Percentiles rank a stretch among this genome's conserved stretches.
phyloP scores from a whole-genome alignment of 2,888 invertebrate genomes.

The Dusona sp. region DNA sequence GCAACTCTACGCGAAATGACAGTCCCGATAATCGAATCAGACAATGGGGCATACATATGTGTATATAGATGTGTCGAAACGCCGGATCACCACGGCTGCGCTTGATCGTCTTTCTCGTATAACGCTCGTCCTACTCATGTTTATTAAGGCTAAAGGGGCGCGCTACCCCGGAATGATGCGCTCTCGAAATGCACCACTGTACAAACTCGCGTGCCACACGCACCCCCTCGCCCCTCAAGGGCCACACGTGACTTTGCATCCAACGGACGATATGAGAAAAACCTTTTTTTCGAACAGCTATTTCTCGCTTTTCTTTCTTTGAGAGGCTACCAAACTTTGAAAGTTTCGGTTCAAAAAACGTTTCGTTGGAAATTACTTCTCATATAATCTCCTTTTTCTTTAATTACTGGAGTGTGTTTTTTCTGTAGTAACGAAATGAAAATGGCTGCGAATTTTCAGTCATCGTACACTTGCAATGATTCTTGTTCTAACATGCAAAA shows the following conservation, averaged over 20 bases:
- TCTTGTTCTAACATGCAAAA: too few species aligned
- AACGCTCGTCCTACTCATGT: slow-evolving; percentile 27
- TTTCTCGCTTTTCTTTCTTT: neutral
- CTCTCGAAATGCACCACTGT: slow-evolving; percentile 65
- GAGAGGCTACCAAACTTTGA: neutral
- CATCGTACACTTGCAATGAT: too few species aligned
- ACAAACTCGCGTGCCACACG: slow-evolving; percentile 68
- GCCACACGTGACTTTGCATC: slow-evolving; percentile 82
- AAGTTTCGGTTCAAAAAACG: neutral
- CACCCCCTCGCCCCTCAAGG: slow-evolving; percentile 73
- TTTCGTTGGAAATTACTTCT: neutral
- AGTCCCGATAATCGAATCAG: slow-evolving; percentile 78
- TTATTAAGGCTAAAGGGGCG: slow-evolving; percentile 73
- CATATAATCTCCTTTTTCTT: neutral
- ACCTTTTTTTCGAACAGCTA: neutral
- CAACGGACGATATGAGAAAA: slow-evolving; percentile 41
- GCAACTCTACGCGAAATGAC: slow-evolving; percentile 75
- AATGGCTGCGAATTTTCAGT: too few species aligned
- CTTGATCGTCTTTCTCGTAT: slow-evolving; percentile 55
- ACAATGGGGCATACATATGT: slow-evolving; percentile 74
- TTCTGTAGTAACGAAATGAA: neutral
- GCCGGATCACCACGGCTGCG: slow-evolving; percentile 45
- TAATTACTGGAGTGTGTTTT: neutral
- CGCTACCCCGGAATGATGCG: slow-evolving; percentile 78
- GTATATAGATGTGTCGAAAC: slow-evolving; percentile 68